These are phyloP conservation scores for Pica pica DNA, from an alignment of 2,113 vertebrate genomes.

Conservation along the genomic window DNA sequence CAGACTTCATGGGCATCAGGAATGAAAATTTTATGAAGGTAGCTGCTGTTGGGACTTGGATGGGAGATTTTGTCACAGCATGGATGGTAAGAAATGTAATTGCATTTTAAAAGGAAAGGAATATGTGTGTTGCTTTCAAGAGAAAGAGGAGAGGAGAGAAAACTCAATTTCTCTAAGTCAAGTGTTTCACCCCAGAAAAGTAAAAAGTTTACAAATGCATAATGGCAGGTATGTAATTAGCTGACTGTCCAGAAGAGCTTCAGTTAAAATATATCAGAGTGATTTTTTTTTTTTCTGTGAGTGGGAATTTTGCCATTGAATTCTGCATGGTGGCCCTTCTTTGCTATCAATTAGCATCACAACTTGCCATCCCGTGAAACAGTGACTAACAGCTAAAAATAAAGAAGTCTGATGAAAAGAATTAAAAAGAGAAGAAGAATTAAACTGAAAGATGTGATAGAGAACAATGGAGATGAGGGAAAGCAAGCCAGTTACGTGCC, in stretches of 20 bases:
- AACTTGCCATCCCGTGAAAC: not conserved
- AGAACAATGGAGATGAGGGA: not conserved
- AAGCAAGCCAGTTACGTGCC: not conserved
- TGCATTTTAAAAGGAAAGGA: not conserved
- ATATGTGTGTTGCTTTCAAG: not conserved
- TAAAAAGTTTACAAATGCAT: not conserved
- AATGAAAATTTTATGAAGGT: conserved; percentile 99
- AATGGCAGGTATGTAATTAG: not conserved
- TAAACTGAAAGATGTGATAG: not conserved
- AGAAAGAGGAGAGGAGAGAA: not conserved
- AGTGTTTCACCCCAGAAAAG: not conserved
- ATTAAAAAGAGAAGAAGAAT: not conserved
- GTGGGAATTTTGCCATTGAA: not conserved
- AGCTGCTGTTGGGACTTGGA: conserved; percentile 97
- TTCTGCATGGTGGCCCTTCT: not conserved
- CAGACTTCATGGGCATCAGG: conserved; percentile 96
- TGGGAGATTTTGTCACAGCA: conserved; percentile 98
- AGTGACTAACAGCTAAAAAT: not conserved
- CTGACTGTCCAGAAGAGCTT: not conserved
- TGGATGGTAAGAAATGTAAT: conserved; percentile 90
- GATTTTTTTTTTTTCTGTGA: not conserved
- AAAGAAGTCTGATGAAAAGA: not conserved
- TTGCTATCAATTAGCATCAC: not conserved
- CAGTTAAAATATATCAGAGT: not conserved
- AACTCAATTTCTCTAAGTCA: not conserved